Evolutionary conservation across 2,888 invertebrate genomes (phyloP), one percentile per base, ranked within the genome.

Genomic region (Lymantria dispar): DNA sequence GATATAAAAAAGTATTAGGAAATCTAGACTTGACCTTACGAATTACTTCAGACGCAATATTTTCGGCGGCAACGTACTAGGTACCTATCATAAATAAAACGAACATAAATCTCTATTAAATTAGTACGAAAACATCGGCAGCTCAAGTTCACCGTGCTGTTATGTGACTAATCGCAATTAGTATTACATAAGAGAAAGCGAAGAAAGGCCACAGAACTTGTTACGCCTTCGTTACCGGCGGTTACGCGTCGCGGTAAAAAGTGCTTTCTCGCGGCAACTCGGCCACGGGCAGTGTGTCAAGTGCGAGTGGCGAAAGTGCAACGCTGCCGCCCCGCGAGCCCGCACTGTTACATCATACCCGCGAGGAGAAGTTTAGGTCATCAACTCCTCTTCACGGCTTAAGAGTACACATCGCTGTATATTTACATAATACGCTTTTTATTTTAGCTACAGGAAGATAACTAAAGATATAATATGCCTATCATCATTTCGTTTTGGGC

Each of bases 201-300:
- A 87, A 87, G 87, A 88, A 87, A 87, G 86, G 83, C 78, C 77
- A 79, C 78, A 71, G 76, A 81, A 80, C 82, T 81, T 76, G 85
- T 87, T 84, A 82, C 84, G 87, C 80, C 76, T 78, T 76, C 72
- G 81, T 83, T 82, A 80, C 80, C 77, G 76, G 70, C 76, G 73
- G 83, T 85, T 87, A 87, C 86, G 84, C 80, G 80, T 69, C 78
- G 82, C 77, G 81, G 87, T 87, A 88, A 88, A 88, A 87, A 88
- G 88, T 87, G 86, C 87, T 90, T 89, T 89, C 88, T 83, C 86
- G 87, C 76, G 83, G 84, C 80, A 87, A 87, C 78, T 87, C 87
- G 91, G 91, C 90, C 91, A 91, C 78, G 91, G 91, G 83, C 91
- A 91, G 80, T 89, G 85, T 91, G 92, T 92, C 91, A 91, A 91